These are phyloP conservation scores for Catotricha subobsoleta DNA, from an alignment of 2,888 invertebrate genomes.

Conservation along the genomic window DNA sequence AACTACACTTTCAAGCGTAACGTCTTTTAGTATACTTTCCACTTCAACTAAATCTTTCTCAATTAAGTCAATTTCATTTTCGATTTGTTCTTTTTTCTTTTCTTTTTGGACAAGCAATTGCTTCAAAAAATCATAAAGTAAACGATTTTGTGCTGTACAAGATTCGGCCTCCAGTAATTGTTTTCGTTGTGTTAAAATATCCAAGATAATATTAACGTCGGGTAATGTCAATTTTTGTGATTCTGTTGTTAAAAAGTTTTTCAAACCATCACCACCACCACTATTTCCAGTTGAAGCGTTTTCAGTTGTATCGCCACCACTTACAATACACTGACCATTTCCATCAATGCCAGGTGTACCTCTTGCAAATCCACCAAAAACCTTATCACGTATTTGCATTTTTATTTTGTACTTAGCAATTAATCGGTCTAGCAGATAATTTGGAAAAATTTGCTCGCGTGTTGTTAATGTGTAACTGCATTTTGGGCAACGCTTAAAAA, in stretches of 20 bases:
- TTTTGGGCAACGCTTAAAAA: conserved; percentile 58
- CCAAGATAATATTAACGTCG: conserved; percentile 67
- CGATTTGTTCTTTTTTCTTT: conserved; percentile 45
- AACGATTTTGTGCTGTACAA: conserved; percentile 56
- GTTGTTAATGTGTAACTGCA: conserved; percentile 55
- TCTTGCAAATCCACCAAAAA: conserved; percentile 19
- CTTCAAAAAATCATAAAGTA: conserved; percentile 68
- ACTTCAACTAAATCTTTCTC: conserved; percentile 55
- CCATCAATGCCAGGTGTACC: conserved; percentile 23
- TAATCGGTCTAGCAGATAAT: conserved; percentile 68
- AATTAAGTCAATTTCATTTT: conserved; percentile 54
- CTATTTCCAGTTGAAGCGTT: neutral
- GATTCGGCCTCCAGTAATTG: conserved; percentile 65
- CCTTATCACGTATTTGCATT: conserved; percentile 18
- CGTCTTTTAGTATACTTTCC: conserved; percentile 36
- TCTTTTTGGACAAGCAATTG: conserved; percentile 57
- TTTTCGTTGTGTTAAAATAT: conserved; percentile 59
- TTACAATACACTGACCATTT: conserved; percentile 4
- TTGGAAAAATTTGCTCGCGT: conserved; percentile 63
- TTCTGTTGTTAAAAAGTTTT: conserved; percentile 47
- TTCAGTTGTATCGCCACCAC: conserved; percentile 12
- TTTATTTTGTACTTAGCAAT: conserved; percentile 50
- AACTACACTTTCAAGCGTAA: neutral
- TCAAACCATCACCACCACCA: conserved; percentile 28
- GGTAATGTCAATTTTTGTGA: conserved; percentile 53